Percentiles rank a stretch among this genome's conserved stretches.
Evolutionary conservation across 2,888 invertebrate genomes (phyloP).

Genomic region (Hirtodrosophila confusa): DNA sequence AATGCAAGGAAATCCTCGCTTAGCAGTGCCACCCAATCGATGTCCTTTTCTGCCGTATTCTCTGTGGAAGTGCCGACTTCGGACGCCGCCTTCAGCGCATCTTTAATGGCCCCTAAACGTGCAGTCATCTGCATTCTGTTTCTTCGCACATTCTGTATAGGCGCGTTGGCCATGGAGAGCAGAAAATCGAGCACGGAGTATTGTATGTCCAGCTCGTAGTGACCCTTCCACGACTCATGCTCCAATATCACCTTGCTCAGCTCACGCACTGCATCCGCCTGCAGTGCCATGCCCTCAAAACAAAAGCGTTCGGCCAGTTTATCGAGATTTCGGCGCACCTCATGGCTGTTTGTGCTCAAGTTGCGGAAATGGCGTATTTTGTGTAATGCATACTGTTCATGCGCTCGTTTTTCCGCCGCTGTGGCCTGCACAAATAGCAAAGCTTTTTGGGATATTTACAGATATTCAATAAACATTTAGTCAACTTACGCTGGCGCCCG

Average conservation of each 20-base stretch:
- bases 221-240: constrained; percentile 73
- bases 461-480: not conserved
- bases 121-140: constrained; percentile 66
- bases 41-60: constrained; percentile 12
- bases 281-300: constrained; percentile 84
- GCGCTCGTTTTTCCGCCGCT: constrained; percentile 83
- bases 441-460: not conserved
- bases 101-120: constrained; percentile 12
- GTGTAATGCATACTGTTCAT: constrained; percentile 81
- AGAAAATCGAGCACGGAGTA: constrained; percentile 85
- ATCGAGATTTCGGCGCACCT: constrained; percentile 84
- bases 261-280: constrained; percentile 83
- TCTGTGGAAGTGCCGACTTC: not conserved
- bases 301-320: constrained; percentile 84
- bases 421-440: constrained; percentile 68
- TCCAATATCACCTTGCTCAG: constrained; percentile 78
- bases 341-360: constrained; percentile 84
- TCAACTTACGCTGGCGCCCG: constrained; percentile 19
- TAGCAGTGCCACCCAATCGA: constrained; percentile 54
- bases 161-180: constrained; percentile 83
- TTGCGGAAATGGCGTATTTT: constrained; percentile 85
- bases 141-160: constrained; percentile 75
- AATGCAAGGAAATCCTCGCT: constrained; percentile 65
- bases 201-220: constrained; percentile 84
- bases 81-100: constrained; percentile 12